Evolutionary conservation across 2,888 invertebrate species (phyloP).

Genomic region (Camponotus fellah): DNA sequence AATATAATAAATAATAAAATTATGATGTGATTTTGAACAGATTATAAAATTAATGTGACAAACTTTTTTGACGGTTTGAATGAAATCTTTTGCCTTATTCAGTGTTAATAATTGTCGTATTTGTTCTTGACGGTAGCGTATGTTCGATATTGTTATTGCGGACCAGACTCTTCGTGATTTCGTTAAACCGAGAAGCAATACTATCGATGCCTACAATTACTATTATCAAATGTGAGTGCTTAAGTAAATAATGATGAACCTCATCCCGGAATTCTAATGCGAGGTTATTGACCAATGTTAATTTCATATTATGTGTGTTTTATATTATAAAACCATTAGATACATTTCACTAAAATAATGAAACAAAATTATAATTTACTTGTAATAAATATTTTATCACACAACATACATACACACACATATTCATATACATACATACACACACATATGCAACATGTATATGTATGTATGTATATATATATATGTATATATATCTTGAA

Average conservation of each 20-base stretch:
- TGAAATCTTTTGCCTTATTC: slow-evolving; percentile 20
- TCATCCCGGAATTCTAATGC: slow-evolving; percentile 38
- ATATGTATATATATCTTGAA: not conserved
- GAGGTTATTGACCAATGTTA: not conserved
- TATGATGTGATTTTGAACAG: not conserved
- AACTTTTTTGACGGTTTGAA: not conserved
- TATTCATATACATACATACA: not conserved
- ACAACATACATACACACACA: not conserved
- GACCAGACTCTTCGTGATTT: slow-evolving; percentile 69
- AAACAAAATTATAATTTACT: not conserved
- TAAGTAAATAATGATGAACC: slow-evolving; percentile 37
- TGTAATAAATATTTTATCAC: slow-evolving; percentile 11
- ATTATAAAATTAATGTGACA: slow-evolving; percentile 11
- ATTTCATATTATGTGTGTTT: slow-evolving; percentile 3
- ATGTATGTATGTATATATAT: slow-evolving; percentile 7
- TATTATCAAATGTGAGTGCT: slow-evolving; percentile 59
- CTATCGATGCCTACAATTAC: slow-evolving; percentile 83
- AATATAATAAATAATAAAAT: not conserved
- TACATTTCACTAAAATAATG: not conserved
- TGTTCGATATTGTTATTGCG: slow-evolving; percentile 52
- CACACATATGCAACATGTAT: not conserved
- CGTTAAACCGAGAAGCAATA: slow-evolving; percentile 84
- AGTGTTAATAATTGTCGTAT: slow-evolving; percentile 12
- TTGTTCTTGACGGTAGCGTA: slow-evolving; percentile 47
- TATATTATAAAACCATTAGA: not conserved